Base-by-base conservation (phyloP, 2,113 vertebrate genomes). In the Sinocyclocheilus maitianheensis region DNA sequence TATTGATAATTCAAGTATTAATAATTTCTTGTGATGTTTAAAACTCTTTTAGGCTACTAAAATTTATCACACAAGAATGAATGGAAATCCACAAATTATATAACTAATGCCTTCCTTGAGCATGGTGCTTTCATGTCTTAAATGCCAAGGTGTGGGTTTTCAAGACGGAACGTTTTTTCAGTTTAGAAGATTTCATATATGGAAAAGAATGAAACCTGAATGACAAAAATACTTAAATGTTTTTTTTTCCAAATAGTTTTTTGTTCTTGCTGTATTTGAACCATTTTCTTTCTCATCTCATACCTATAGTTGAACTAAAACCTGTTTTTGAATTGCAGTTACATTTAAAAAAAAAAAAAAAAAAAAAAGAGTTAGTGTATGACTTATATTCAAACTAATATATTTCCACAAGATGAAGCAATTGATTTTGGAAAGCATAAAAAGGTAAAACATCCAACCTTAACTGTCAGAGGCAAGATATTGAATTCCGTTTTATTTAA, bases 401-500 rank as follows among this genome's bases (percentile, higher is more conserved):
- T 18, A 40, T 40, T 11, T 10, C 69, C 0, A 40, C 18, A 72
- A 22, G 9, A 24, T 74, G 18, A 8, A 40, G 30, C 16, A 6
- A 43, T 22, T 30, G 63, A 30, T 30, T 26, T 26, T 65, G 4
- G 13, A 26, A 65, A 65, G 62, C 62, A 65, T 20, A 8, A 69
- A 67, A 65, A 71, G n/a, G 37, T 43, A n/a, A 72, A 72, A 4
- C 76, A 67, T 63, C 22, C 24, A 62, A 65, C 11, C 18, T 26
- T 0, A 30, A 65, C 60, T 24, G 7, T 58, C 30, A 37, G 67
- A 72, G 67, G 18, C 67, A 18, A n/a, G 22, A 24, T 74, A n/a
- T 43, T 43, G 48, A 75, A 84, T 74, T 74, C 48, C n/a, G 11
- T 34, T 84, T 84, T 84, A 84, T 84, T 84, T 74, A 55, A 83